Base-by-base conservation (phyloP, 2,888 invertebrate genomes). In the Clitarchus hookeri region DNA sequence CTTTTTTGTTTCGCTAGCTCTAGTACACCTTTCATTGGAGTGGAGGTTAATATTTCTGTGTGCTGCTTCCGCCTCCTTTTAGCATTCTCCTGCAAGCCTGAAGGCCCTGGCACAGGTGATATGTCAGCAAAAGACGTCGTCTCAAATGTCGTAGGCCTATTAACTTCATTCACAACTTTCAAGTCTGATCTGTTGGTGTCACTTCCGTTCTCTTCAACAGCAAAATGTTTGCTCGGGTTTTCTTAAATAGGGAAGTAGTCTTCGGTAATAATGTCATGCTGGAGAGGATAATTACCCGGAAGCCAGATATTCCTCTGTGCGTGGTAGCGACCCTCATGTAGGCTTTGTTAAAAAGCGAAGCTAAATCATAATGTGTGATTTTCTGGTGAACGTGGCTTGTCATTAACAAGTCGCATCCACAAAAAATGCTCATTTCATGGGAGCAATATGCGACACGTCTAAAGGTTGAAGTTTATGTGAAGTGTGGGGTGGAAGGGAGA, bases 401-500 rank as follows among this genome's bases (percentile, higher is more conserved):
- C 82, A 87, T 86, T 79, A 85, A 87, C n/a, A n/a, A 25, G 19
- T 48, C 83, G 44, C 84, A 83, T 16, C 84, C 82, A 26, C 83
- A 44, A n/a, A 77, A 77, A 84, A 87, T 36, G 77, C 53, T 16
- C 23, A 25, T 65, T 88, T 88, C 6, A 88, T 84, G n/a, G 88
- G 86, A 0, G 48, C 84, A 83, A 86, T 85, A 27, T 87, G 86
- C 16, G 85, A 25, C 13, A 87, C 36, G 65, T 88, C 88, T n/a
- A 88, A 54, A 3, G 88, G 87, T 36, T 88, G 87, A 13, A 86
- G 19, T 36, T 44, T 88, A 36, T 36, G 88, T 6, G 86, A 86
- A 1, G 86, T 84, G 85, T 88, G 87, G 0, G 88, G 88, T 9
- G 87, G 88, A 12, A 88, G n/a, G 16, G 86, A 86, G 12, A 88